Base-by-base conservation (phyloP, 2,113 vertebrate species). In the Proteles cristata region DNA sequence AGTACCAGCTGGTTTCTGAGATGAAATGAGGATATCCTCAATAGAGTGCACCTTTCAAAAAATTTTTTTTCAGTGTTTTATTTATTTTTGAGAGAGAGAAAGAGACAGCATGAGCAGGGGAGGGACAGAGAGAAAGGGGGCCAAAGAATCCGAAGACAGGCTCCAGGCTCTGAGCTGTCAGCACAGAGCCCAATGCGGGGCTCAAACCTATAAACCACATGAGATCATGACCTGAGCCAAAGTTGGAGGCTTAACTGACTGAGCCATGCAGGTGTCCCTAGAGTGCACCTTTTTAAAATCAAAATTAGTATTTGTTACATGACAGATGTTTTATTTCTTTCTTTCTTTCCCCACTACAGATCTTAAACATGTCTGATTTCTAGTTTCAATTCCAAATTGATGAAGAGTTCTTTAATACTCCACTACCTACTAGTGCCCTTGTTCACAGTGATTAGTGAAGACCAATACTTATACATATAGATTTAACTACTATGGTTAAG, bases 401-500 rank as follows among this genome's bases (percentile, higher is more conserved):
- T 26, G 11, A 93, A 77, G 14, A 83, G 80, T 43, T 76, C 45
- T 33, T 90, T 79, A 23, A n/a, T 31, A 21, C 25, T 68, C 31
- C 21, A 68, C 21, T 39, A 15, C 26, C 77, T 65, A 58, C 7
- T 35, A 68, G 31, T n/a, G 55, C 5, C 26, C 45, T 58, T 79
- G 71, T 73, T 88, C 81, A 92, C 53, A 86, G 14, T 7, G n/a
- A 86, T 6, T 74, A 35, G 14, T 28, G 53, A 93, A 85, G 88
- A 84, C 28, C 8, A 66, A 2, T 28, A 77, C 65, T 71, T 48
- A 82, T 31, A 58, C 8, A 35, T 55, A 53, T 2, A 85, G 48
- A 50, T 74, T 76, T 76, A 93, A 89, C 10, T 28, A 86, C 53
- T 35, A 50, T 7, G 17, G 50, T 88, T 80, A 97, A 96, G 23